A percentile compares a stretch with the other conserved stretches of the same genome.
Conservation (phyloP, 1,140 invertebrate species). For the Brachionus paranguensis region DNA sequence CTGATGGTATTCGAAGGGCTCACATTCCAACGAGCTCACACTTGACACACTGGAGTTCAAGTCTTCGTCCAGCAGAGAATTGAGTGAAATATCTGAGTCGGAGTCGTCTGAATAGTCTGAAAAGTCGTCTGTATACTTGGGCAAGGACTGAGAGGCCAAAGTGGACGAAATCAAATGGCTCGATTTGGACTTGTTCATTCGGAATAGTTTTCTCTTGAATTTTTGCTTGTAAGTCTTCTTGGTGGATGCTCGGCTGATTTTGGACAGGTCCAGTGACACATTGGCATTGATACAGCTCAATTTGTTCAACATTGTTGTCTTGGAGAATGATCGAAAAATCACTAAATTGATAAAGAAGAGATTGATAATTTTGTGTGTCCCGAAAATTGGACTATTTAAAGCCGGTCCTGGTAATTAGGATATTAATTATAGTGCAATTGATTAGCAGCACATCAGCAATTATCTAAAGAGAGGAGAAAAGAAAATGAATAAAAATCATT, state of each 20-base stretch:
- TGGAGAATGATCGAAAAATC: background rate
- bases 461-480: background rate
- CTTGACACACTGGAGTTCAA: conserved; percentile 7
- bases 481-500: conserved; percentile 7
- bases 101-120: background rate
- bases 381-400: background rate
- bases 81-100: background rate
- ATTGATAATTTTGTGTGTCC: background rate
- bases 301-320: conserved; percentile 18
- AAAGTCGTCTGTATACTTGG: background rate
- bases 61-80: background rate
- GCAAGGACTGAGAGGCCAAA: background rate
- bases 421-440: background rate
- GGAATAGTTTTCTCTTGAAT: background rate
- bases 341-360: background rate
- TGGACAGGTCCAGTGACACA: background rate
- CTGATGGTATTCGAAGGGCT: background rate
- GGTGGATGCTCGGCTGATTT: background rate
- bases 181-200: background rate
- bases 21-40: conserved; percentile 3
- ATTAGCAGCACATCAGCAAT: conserved; percentile 18
- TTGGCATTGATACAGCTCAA: background rate
- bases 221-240: background rate
- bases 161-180: background rate
- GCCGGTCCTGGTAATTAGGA: background rate